Conservation (phyloP, 2,888 invertebrate species). For the Tetragonula carbonaria region DNA sequence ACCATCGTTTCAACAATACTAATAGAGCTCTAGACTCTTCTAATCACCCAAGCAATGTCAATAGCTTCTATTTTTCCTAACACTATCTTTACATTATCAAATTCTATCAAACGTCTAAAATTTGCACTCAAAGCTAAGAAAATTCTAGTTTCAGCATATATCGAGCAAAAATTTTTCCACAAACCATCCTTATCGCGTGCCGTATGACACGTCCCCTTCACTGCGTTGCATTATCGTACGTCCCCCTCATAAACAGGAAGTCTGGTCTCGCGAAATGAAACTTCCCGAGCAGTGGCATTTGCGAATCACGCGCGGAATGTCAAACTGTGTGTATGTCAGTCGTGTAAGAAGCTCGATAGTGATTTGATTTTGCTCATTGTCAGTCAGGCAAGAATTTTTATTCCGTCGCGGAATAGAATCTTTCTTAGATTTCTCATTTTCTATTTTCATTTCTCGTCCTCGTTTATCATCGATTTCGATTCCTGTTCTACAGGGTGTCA, state of each 20-base stretch:
- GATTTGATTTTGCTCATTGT: conserved; percentile 52
- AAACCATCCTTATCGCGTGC: background rate
- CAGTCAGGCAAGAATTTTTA: conserved; percentile 8
- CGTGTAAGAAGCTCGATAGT: conserved; percentile 23
- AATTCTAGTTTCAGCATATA: background rate
- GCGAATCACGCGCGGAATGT: conserved; percentile 55
- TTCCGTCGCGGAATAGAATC: conserved; percentile 1
- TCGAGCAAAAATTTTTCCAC: background rate
- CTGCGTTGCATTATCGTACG: conserved; percentile 16
- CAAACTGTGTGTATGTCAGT: conserved; percentile 24
- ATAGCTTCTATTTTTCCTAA: too few species aligned
- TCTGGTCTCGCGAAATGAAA: conserved; percentile 17
- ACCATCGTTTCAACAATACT: background rate
- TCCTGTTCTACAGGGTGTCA: background rate
- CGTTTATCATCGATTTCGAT: background rate
- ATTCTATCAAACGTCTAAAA: background rate
- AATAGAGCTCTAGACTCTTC: background rate
- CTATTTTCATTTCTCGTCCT: background rate
- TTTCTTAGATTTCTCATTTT: background rate
- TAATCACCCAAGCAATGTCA: background rate
- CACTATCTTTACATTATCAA: background rate
- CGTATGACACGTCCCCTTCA: conserved; percentile 9
- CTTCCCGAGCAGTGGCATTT: conserved; percentile 23
- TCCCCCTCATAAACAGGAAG: conserved; percentile 16
- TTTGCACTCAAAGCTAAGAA: background rate